Conservation (phyloP, 2,888 invertebrate species). For the Perdita meconis region DNA sequence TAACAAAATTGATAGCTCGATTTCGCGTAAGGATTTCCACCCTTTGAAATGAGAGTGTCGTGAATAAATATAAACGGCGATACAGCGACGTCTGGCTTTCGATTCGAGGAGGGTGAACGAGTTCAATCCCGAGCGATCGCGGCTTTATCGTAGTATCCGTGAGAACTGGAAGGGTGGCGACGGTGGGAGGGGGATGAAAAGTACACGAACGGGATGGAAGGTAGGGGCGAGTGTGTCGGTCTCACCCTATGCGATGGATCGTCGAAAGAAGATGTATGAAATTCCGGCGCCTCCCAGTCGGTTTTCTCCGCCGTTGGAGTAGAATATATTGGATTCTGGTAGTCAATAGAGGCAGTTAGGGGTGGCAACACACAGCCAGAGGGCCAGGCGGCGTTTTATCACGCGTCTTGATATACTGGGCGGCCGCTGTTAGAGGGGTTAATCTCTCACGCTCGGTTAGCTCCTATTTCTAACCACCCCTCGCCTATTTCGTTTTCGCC, state of each 20-base stretch:
- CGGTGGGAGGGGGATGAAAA: conserved; percentile 37
- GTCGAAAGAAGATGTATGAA: conserved; percentile 82
- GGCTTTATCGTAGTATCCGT: conserved; percentile 73
- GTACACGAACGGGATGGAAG: conserved; percentile 48
- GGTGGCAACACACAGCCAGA: conserved; percentile 81
- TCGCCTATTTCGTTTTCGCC: conserved; percentile 64
- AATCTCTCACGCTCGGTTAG: conserved; percentile 84
- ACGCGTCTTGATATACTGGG: conserved; percentile 83
- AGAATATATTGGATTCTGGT: conserved; percentile 83
- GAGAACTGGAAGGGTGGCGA: conserved; percentile 59
- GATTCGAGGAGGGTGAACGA: conserved; percentile 83
- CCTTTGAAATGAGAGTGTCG: conserved; percentile 10
- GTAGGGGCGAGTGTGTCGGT: conserved; percentile 45
- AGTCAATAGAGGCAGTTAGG: conserved; percentile 84
- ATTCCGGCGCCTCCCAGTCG: conserved; percentile 83
- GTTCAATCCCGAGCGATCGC: conserved; percentile 83
- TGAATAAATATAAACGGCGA: conserved; percentile 50
- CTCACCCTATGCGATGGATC: conserved; percentile 70
- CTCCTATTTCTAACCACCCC: conserved; percentile 83
- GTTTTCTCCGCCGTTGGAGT: conserved; percentile 80
- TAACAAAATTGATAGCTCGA: too few species aligned
- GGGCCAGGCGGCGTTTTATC: conserved; percentile 82
- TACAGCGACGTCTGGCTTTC: conserved; percentile 63
- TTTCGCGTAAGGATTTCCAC: neutral
- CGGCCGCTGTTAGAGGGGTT: conserved; percentile 83